These are phyloP conservation scores for Drosophila pseudotakahashii DNA, from an alignment of 2,888 invertebrate genomes.

Conservation along the genomic window DNA sequence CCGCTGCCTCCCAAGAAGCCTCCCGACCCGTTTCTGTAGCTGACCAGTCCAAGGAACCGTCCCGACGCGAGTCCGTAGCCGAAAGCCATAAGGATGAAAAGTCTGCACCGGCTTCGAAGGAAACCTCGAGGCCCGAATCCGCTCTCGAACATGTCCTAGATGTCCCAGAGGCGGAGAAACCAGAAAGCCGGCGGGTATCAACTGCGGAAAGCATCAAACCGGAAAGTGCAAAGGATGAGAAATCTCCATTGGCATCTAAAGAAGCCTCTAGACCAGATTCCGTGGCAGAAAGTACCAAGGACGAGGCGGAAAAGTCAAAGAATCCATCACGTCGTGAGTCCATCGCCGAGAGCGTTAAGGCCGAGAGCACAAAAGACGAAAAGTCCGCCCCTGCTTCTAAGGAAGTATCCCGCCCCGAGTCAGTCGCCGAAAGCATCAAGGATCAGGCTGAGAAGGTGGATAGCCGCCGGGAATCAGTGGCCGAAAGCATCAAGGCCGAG, in stretches of 20 bases:
- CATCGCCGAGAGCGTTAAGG: conserved; percentile 13
- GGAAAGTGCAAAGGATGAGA: conserved; percentile 28
- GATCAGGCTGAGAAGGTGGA: no score
- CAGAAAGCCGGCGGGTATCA: conserved; percentile 73
- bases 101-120: conserved; percentile 14
- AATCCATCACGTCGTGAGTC: conserved; percentile 52
- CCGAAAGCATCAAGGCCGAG: conserved; percentile 2
- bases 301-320: conserved; percentile 42
- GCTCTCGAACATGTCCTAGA: conserved; percentile 5
- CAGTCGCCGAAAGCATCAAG: conserved; percentile 38
- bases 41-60: conserved; percentile 32
- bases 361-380: conserved; percentile 26
- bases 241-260: conserved; percentile 10
- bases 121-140: conserved; percentile 35
- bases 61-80: conserved; percentile 19
- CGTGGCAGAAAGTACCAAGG: not conserved
- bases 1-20: conserved; percentile 24
- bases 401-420: conserved; percentile 43
- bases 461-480: no score
- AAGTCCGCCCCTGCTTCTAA: conserved; percentile 37
- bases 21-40: conserved; percentile 48
- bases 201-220: conserved; percentile 9
- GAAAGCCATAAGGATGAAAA: conserved; percentile 34
- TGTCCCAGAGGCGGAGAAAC: not conserved
- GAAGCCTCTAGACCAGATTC: conserved; percentile 1